Base-by-base conservation (phyloP, 2,113 vertebrate genomes). In the Ictalurus punctatus region DNA sequence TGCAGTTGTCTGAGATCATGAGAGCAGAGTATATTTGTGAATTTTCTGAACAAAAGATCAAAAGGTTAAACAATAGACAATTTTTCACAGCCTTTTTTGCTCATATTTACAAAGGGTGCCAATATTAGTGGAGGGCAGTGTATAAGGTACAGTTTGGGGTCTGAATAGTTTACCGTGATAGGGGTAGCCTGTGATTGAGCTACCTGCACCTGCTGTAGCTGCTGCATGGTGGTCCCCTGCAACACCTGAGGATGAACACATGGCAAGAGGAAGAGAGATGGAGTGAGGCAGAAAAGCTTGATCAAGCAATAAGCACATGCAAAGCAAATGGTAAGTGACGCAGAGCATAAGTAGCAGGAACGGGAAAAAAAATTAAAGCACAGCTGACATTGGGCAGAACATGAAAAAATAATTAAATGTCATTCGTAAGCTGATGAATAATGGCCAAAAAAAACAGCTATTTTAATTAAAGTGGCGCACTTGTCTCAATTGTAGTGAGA, bases 201-300 rank as follows among this genome's bases (percentile, higher is more conserved):
- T 91, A 96, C 95, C 93, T 96, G 96, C 93, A 96, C 95, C 90
- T 96, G 96, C 93, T 96, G 96, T 90, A 96, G 92, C 94, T 96
- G 96, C 93, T 96, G 96, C 95, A 96, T 96, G 87, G 95, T 95
- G 92, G 96, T 94, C 92, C 96, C 95, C 92, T 96, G 96, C 91
- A 96, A 94, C 93, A 96, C 95, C 96, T 96, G 95, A 95, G 90
- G 90, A 92, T 83, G 86, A 78, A 87, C 84, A 90, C 84, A 87
- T 92, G 93, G 92, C 93, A 37, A 91, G 90, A 93, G 67, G 78
- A 81, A 90, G 63, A 78, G 30, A 87, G 78, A 87, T 85, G 59
- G 52, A 90, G 93, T 92, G 90, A 93, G 91, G 44, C 9, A 90
- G 52, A 78, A 61, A 40, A 69, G 88, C 90, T 91, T 91, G 88